Conservation (phyloP, 2,888 invertebrate genomes). For the Lepas anatifera region DNA sequence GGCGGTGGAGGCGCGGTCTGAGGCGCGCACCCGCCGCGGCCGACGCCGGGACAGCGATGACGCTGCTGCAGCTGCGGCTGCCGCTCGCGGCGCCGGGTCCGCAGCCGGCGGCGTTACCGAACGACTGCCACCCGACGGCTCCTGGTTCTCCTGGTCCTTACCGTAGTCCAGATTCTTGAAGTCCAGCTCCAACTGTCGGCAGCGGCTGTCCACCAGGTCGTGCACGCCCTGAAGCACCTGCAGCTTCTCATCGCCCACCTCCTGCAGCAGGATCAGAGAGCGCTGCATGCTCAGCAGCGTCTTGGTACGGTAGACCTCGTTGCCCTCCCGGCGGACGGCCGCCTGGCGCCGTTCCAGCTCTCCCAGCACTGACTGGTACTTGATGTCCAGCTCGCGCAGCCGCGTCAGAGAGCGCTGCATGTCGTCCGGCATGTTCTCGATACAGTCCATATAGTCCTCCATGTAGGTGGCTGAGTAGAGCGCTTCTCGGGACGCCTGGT, state of each 20-base stretch:
- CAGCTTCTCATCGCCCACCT: slow-evolving; percentile 88
- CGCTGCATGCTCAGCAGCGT: slow-evolving; percentile 43
- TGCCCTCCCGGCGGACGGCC: slow-evolving; percentile 7
- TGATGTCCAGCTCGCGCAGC: slow-evolving; percentile 79
- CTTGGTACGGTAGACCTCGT: not conserved
- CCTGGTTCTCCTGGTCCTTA: slow-evolving; percentile 9
- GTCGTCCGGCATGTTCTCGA: slow-evolving; percentile 92
- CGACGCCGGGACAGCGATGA: not conserved
- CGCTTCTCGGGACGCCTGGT: slow-evolving; percentile 72
- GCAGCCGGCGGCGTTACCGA: not conserved
- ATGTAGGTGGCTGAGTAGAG: slow-evolving; percentile 82
- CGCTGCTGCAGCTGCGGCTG: not conserved
- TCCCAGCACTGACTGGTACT: not conserved
- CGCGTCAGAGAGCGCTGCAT: slow-evolving; percentile 83
- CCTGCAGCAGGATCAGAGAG: slow-evolving; percentile 75
- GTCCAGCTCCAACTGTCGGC: slow-evolving; percentile 73
- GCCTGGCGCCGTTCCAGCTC: slow-evolving; percentile 8
- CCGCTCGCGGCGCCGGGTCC: not conserved
- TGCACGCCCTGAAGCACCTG: slow-evolving; percentile 73
- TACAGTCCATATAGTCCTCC: slow-evolving; percentile 90
- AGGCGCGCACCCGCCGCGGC: not conserved
- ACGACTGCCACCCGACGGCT: not conserved
- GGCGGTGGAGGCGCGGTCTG: slow-evolving; percentile 7
- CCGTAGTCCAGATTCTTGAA: slow-evolving; percentile 56
- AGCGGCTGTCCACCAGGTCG: slow-evolving; percentile 84